Evolutionary conservation across 2,888 invertebrate genomes (phyloP).

Genomic region (Athrips mouffetella): DNA sequence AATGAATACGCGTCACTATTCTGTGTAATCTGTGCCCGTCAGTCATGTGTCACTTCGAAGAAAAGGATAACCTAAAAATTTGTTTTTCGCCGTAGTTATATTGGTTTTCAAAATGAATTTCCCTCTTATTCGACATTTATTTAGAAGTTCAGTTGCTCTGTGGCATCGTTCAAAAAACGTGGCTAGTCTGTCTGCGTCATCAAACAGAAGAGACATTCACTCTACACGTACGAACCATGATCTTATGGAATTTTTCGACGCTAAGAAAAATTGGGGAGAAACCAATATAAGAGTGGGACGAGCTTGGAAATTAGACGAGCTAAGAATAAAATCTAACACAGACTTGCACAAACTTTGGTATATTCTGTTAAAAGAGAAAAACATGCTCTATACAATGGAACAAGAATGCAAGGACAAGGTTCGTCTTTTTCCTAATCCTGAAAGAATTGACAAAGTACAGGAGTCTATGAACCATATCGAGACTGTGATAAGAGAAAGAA

Average conservation of each 20-base stretch:
- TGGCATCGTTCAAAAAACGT: slow-evolving; percentile 40
- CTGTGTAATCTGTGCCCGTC: too few relatives aligned
- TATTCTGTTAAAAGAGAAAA: slow-evolving; percentile 93
- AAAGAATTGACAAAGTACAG: slow-evolving; percentile 94
- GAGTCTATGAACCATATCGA: slow-evolving; percentile 97
- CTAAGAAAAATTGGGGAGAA: slow-evolving; percentile 89
- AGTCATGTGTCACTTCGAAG: not conserved
- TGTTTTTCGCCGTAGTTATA: not conserved
- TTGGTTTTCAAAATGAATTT: slow-evolving; percentile 32
- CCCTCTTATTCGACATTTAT: slow-evolving; percentile 32
- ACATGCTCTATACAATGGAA: slow-evolving; percentile 98
- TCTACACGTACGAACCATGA: slow-evolving; percentile 62
- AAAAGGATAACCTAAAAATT: slow-evolving; percentile 1
- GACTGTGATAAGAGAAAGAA: slow-evolving; percentile 92
- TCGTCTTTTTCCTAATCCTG: slow-evolving; percentile 91
- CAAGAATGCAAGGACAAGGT: slow-evolving; percentile 83
- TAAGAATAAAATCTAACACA: slow-evolving; percentile 94
- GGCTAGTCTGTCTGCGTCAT: slow-evolving; percentile 26
- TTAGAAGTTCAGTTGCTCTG: slow-evolving; percentile 33
- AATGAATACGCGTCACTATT: too few relatives aligned
- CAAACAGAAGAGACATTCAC: slow-evolving; percentile 41
- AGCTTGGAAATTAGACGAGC: slow-evolving; percentile 92
- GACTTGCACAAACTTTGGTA: slow-evolving; percentile 99
- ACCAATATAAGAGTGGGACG: slow-evolving; percentile 87
- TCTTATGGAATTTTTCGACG: slow-evolving; percentile 94